phyloP scores from a whole-genome alignment of 2,797 vertebrate species.

The Urosaurus nigricauda region DNA sequence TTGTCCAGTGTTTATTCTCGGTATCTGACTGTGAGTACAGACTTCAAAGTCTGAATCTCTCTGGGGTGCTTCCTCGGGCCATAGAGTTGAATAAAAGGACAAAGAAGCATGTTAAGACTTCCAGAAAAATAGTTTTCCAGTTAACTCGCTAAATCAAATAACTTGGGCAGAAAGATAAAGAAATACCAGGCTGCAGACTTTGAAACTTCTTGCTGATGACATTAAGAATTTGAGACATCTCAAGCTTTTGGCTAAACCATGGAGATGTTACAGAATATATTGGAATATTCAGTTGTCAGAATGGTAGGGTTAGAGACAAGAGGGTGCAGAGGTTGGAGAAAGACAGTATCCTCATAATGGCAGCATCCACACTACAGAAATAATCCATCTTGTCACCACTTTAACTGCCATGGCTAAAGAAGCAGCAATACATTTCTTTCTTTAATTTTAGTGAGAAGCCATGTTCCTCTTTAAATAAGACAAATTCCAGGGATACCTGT shows the following conservation, averaged over 20 bases:
- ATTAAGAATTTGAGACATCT: neutral
- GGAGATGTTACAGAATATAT: neutral
- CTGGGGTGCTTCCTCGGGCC: neutral
- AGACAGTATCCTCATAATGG: neutral
- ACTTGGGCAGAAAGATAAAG: neutral
- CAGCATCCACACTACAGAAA: too few relatives aligned
- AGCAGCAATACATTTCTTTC: too few relatives aligned
- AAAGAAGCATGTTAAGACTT: neutral
- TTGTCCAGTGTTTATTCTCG: neutral
- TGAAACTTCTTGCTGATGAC: neutral
- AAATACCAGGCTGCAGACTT: neutral
- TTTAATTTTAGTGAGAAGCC: neutral
- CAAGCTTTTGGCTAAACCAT: neutral
- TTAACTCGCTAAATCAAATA: neutral
- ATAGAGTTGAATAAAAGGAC: neutral
- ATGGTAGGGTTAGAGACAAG: too few relatives aligned
- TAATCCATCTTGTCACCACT: too few relatives aligned
- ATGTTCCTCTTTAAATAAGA: neutral
- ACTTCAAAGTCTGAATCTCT: neutral
- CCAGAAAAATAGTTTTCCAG: neutral
- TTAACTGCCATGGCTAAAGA: too few relatives aligned
- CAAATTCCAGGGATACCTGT: neutral
- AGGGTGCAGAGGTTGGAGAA: neutral
- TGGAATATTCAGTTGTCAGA: neutral
- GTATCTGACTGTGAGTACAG: neutral